Evolutionary conservation across 2,113 vertebrate genomes (phyloP).

Genomic region (Pavo muticus): DNA sequence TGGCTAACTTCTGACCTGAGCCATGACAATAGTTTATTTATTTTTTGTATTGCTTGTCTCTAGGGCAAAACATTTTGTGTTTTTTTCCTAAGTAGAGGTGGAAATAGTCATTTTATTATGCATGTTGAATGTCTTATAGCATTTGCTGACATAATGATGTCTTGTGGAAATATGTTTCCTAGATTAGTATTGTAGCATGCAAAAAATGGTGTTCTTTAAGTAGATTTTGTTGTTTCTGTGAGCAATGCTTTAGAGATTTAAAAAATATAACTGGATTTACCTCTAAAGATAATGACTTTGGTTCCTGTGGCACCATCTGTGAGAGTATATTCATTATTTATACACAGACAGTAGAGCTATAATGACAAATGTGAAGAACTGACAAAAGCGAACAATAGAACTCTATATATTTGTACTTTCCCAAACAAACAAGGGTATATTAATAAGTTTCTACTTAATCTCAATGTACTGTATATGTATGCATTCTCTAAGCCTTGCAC

Average conservation of each 20-base stretch:
- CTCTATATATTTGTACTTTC: not conserved
- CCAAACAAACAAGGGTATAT: not conserved
- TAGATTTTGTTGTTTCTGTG: constrained; percentile 21
- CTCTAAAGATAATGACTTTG: not conserved
- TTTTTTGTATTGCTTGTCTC: constrained; percentile 1
- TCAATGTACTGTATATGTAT: not conserved
- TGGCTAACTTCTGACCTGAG: not conserved
- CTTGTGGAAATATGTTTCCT: constrained; percentile 5
- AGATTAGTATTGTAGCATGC: not conserved
- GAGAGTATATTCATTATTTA: constrained; percentile 25
- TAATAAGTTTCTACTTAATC: not conserved
- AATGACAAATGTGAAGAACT: not conserved
- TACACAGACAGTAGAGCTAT: not conserved
- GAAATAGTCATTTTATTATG: not conserved
- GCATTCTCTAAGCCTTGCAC: not conserved
- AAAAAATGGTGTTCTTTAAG: not conserved
- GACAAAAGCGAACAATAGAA: not conserved
- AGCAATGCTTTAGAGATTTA: constrained; percentile 24
- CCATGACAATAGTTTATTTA: not conserved
- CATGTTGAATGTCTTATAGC: constrained; percentile 6
- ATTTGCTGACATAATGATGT: constrained; percentile 3
- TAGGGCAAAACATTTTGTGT: not conserved
- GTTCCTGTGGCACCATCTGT: not conserved
- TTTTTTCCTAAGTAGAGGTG: not conserved
- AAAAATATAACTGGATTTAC: constrained; percentile 31